Evolutionary conservation across 2,888 invertebrate species (phyloP), one percentile per base, ranked within the genome.

Genomic region (Campaea margaritaria): DNA sequence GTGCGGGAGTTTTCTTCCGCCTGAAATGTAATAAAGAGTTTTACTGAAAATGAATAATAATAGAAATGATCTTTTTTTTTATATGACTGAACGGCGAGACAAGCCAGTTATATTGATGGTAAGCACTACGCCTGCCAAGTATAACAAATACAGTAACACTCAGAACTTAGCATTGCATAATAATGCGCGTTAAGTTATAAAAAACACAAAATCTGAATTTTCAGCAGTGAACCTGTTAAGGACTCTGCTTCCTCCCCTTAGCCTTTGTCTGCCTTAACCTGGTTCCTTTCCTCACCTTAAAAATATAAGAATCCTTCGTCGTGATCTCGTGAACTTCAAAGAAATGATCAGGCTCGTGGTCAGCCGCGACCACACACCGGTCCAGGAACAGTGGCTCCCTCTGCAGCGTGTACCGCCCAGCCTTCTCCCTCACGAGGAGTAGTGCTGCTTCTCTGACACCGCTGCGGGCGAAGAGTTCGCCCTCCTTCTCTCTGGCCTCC

Each of bases 261-360:
- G n/a, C n/a, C n/a, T n/a, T n/a, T n/a, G n/a, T n/a, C n/a, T n/a
- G n/a, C n/a, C n/a, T n/a, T n/a, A n/a, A n/a, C n/a, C n/a, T n/a
- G n/a, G n/a, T n/a, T n/a, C n/a, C n/a, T n/a, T n/a, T n/a, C n/a
- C 65, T 70, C 87, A 98, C 98, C 96, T 98, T 98, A 90, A 98
- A 97, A 87, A 98, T 96, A 89, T 96, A 97, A 58, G 98, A 96
- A 86, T 98, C 98, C 91, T 97, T 98, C 62, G 97, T 96, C 68
- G 97, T 95, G 69, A 97, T 95, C 91, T 98, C 98, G 89, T 98
- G 97, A 69, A 99, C 95, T 93, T 99, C 99, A 85, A 99, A 98
- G 87, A 97, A 97, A 85, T 98, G 98, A 82, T 97, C 97, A 83
- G 96, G 96, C 74, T 98, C 98, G 60, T 96, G 96, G 85, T 98